phyloP scores from a whole-genome alignment of 2,113 vertebrate species.

The Grallaria varia region DNA sequence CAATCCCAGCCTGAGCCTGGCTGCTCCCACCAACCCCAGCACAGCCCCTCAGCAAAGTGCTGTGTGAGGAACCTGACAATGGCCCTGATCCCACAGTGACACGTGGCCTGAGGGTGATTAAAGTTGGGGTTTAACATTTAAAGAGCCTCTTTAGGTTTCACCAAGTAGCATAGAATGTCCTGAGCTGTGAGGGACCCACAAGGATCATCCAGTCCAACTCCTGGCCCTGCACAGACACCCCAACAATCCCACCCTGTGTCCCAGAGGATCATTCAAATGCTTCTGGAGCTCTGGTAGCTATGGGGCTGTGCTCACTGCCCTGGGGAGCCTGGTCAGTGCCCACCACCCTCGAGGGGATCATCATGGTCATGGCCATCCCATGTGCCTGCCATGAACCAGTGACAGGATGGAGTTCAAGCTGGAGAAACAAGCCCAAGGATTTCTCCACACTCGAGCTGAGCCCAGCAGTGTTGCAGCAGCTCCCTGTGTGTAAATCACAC shows the following conservation, averaged over 20 bases:
- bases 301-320: neutral
- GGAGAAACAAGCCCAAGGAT: neutral
- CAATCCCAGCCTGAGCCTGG: neutral
- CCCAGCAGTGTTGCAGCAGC: neutral
- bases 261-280: neutral
- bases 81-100: accelerated
- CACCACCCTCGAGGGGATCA: neutral
- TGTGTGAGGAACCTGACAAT: neutral
- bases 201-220: accelerated
- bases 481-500: neutral
- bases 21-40: neutral
- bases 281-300: neutral
- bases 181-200: neutral
- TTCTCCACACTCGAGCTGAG: neutral
- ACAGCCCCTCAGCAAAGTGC: neutral
- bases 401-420: neutral
- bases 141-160: neutral
- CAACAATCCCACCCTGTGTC: neutral
- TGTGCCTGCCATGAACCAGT: neutral
- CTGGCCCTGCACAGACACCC: neutral
- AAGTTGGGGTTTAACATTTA: neutral
- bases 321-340: neutral
- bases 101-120: neutral
- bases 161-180: neutral
- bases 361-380: neutral